Base-by-base conservation (phyloP, 2,797 vertebrate species). In the Hapalemur alaotrensis region DNA sequence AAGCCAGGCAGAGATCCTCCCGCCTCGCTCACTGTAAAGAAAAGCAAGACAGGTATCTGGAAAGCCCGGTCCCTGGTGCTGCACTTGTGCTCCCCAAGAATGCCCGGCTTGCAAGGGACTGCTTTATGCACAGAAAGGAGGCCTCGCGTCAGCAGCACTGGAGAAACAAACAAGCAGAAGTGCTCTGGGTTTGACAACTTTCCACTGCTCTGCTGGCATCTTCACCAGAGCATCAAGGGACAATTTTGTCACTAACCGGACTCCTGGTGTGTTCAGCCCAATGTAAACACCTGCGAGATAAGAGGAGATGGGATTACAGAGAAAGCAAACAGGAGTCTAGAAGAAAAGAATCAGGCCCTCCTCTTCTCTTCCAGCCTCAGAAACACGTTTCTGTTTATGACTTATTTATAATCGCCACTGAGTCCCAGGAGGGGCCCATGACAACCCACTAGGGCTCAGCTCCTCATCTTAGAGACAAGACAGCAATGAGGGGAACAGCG, bases 131-230 rank as follows among this genome's bases (percentile, higher is more conserved):
- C 38, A 61, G 57, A 28, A 46, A 70, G 48, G 28, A 0, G 7
- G 6, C 52, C 32, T 57, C 73, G n/a, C 4, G 1, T 13, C 73
- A 54, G 20, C 12, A 6, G 25, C 25, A 0, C 30, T 3, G 2
- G 12, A 78, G 43, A 35, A 43, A 28, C 2, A 52, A 18, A 14
- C 22, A 11, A 9, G 32, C 18, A 5, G 25, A 11, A 59, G 50
- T 0, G 11, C 35, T 9, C 28, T 0, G 0, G 9, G 38, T 28
- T 18, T 38, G 72, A 91, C 38, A 13, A 30, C 4, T 2, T 38
- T 11, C 43, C 35, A 0, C 0, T 4, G 67, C 48, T 50, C 78
- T 25, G 2, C 23, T 20, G 0, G 43, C 86, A 43, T 25, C 82
- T n/a, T 4, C n/a, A 1, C 15, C 11, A 5, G 28, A 43, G 61